Evolutionary conservation across 2,888 invertebrate species (phyloP), one percentile per base, ranked within the genome.

Genomic region (Boloria selene): DNA sequence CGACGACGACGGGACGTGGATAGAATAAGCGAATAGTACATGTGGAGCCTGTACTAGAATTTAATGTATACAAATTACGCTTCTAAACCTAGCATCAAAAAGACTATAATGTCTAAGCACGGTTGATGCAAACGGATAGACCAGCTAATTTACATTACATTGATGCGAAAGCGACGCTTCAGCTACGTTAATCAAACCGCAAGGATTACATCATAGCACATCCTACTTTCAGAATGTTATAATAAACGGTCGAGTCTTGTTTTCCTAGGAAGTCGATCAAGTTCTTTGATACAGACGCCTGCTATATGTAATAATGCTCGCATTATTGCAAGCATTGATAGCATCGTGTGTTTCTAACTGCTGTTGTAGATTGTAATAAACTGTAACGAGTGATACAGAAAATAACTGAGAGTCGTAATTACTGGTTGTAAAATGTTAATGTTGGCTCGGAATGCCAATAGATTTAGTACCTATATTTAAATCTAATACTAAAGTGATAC

Each of bases 1-100:
- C 85, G 81, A 73, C 75, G 70, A 72, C 76, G 71, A 73, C 74
- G 77, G 76, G 77, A 88, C 90, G 88, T 88, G 90, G 68, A 77
- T 77, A 53, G 90, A 83, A 84, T 88, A 74, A 78, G 78, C 84
- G 84, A 87, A 80, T 82, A 70, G 66, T 69, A 69, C 79, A 72
- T 76, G 73, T 75, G 78, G 79, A 80, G 78, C 78, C 77, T 73
- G 77, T 75, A 75, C 69, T 75, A 73, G 58, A 65, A 68, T 64
- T 56, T 47, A n/a, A 31, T 66, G 49, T 64, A 68, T 44, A 76
- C 72, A 74, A 72, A 74, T 73, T 67, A 70, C 71, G 67, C 69
- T 72, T 75, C 74, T 78, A 76, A 77, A 70, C 76, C 72, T 45
- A 70, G 31, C 22, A 6, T 2, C 16, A 18, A 13, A 68, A 64